These are phyloP conservation scores for Lutraria lutraria DNA, from an alignment of 2,888 invertebrate species.

Conservation along the genomic window DNA sequence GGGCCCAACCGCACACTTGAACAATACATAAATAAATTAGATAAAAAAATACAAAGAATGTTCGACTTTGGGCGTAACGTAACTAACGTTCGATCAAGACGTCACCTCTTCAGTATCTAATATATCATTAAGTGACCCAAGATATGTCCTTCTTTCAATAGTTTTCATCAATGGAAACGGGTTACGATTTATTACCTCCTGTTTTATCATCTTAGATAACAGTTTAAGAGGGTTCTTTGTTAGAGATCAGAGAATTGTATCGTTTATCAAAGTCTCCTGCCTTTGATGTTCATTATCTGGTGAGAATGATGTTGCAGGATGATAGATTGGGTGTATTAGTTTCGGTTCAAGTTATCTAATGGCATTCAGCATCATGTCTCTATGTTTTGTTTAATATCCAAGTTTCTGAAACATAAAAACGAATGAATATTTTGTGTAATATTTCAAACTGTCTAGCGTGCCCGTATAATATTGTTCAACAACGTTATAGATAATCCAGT, in stretches of 20 bases:
- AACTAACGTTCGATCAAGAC: no score
- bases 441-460: no score
- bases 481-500: no score
- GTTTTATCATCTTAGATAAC: neutral
- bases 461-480: no score
- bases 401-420: neutral
- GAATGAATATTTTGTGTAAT: no score
- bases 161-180: neutral
- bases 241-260: neutral
- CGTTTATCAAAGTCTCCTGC: neutral
- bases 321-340: neutral
- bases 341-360: neutral
- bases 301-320: neutral
- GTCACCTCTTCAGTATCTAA: no score
- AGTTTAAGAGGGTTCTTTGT: neutral
- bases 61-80: no score
- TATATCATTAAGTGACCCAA: neutral
- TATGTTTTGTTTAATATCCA: neutral
- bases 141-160: neutral
- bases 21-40: no score
- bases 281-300: neutral
- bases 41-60: no score
- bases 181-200: constrained; percentile 2
- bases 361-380: neutral
- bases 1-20: no score